A percentile compares a stretch with the other conserved stretches of the same genome.
Conservation (phyloP, 1,140 invertebrate species). For the Liolophura sinensis region DNA sequence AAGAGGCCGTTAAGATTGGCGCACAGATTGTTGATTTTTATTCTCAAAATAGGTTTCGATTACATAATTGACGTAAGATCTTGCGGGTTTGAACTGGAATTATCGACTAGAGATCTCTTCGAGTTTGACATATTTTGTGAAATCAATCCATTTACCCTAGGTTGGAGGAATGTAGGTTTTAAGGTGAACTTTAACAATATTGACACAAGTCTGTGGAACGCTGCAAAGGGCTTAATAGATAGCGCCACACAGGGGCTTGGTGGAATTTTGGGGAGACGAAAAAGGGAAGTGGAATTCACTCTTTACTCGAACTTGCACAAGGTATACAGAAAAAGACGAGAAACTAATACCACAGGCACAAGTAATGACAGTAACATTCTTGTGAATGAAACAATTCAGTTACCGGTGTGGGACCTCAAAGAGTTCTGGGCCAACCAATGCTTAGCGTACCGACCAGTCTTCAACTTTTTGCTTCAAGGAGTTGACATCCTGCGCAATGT, state of each 20-base stretch:
- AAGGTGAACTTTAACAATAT: slow-evolving; percentile 19
- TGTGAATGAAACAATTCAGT: too few species aligned
- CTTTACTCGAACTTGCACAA: too few species aligned
- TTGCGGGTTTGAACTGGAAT: slow-evolving; percentile 20
- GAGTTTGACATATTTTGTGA: slow-evolving; percentile 17
- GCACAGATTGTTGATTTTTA: slow-evolving; percentile 12
- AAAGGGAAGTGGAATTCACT: neutral
- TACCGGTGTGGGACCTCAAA: too few species aligned
- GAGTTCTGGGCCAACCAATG: too few species aligned
- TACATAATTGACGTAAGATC: slow-evolving; percentile 18
- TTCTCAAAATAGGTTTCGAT: slow-evolving; percentile 7
- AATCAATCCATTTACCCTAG: slow-evolving; percentile 17
- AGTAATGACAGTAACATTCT: too few species aligned
- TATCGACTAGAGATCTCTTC: slow-evolving; percentile 9
- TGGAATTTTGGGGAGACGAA: slow-evolving; percentile 4
- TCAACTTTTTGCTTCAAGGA: too few species aligned
- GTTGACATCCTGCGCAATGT: too few species aligned
- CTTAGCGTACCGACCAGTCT: too few species aligned
- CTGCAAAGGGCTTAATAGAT: slow-evolving; percentile 12
- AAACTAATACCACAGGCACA: too few species aligned
- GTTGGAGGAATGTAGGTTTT: slow-evolving; percentile 11
- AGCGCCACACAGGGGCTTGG: too few species aligned
- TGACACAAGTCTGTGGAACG: slow-evolving; percentile 12
- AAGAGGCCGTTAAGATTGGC: slow-evolving; percentile 12
- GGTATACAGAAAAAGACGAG: too few species aligned